A percentile compares a stretch with the other conserved stretches of the same genome.
Evolutionary conservation across 2,888 invertebrate species (phyloP).

Genomic region (Synergus laeviventris): DNA sequence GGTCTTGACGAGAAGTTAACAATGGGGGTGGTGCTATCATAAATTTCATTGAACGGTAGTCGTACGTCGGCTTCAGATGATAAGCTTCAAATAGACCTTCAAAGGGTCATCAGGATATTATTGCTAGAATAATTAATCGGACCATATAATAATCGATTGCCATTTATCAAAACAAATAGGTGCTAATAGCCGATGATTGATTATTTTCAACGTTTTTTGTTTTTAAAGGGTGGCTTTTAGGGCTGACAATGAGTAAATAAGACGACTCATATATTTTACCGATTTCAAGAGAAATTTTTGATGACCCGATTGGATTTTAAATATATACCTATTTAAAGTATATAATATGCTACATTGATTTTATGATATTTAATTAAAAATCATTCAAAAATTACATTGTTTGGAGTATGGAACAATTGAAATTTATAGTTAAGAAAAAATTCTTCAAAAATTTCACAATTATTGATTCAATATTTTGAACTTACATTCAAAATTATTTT

Average conservation of each 20-base stretch:
- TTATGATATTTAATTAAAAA: neutral
- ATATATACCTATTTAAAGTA: too few relatives aligned
- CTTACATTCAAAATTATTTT: too few relatives aligned
- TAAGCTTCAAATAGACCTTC: slow-evolving; percentile 16
- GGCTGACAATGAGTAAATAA: too few relatives aligned
- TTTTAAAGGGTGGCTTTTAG: neutral
- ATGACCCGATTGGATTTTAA: too few relatives aligned
- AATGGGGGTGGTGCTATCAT: slow-evolving; percentile 17
- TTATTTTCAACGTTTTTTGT: neutral
- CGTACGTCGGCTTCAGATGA: slow-evolving; percentile 20
- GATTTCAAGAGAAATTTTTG: too few relatives aligned
- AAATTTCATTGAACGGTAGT: slow-evolving; percentile 20
- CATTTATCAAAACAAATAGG: neutral
- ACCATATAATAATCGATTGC: slow-evolving; percentile 16
- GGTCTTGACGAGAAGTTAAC: neutral
- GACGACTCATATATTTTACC: too few relatives aligned
- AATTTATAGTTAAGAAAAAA: too few relatives aligned
- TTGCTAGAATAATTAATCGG: slow-evolving; percentile 18
- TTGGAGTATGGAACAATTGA: too few relatives aligned
- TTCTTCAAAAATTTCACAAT: too few relatives aligned
- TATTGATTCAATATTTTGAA: too few relatives aligned
- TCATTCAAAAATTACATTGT: too few relatives aligned
- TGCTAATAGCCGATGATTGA: neutral
- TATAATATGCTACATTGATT: too few relatives aligned
- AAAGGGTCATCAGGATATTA: neutral